Base-by-base conservation (phyloP, 2,113 vertebrate species). In the Pyrgilauda ruficollis region DNA sequence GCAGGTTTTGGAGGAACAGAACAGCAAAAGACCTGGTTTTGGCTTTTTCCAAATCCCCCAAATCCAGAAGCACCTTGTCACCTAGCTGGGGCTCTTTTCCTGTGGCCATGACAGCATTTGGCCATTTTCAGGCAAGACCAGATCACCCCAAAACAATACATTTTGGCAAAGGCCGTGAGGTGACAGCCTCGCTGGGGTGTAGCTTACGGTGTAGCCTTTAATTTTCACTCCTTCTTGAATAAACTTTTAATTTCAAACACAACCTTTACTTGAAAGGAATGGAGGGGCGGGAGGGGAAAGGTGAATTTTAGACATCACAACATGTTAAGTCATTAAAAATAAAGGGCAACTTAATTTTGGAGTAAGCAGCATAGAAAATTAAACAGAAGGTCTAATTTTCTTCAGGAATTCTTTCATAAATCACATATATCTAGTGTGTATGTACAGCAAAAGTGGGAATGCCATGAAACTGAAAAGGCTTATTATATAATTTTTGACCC, bases 301-400 rank as follows among this genome's bases (percentile, higher is more conserved):
- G 69, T 78, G 68, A 69, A 90, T 79, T 93, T 95, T 59, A 92
- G 64, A 89, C 74, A 82, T 50, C 55, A 58, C 56, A 81, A 84
- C 30, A 90, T 0, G 0, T 58, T 61, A 92, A 66, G 61, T 56
- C 64, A 78, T 69, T 73, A 88, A 82, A 94, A 96, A 84, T 28
- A 91, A 93, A 87, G 78, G 63, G 39, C 26, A 52, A 83, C 91
- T 76, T 92, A 20, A 86, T 87, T 83, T 81, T 55, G 90, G 63
- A 72, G 64, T 66, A 78, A 90, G 52, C 33, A 92, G 61, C 82
- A n/a, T 33, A 89, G 63, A 94, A 94, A 95, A 94, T 91, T 49
- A 91, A 95, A 84, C 2, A 19, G 44, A 74, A 92, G 20, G 50
- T 74, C 55, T 39, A 53, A 44, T 90, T 84, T 43, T 85, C 55